These are phyloP conservation scores for sheep (Ovis aries) DNA, from an alignment of 2,113 vertebrate genomes.

Conservation along the genomic window ARS-UI_Ramb_v3.0 NC_056057.1:86096501-86097000, in stretches of 20 bases:
- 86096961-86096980: background rate
- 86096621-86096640: background rate
- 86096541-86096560: background rate
- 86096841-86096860: background rate
- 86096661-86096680: background rate
- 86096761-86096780: background rate
- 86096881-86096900: background rate
- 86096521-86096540: background rate
- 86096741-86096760: background rate
- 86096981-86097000: background rate
- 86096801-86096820: background rate
- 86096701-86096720: background rate
- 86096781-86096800: background rate
- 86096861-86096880: background rate
- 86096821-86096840: background rate
- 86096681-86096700: background rate
- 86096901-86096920: background rate
- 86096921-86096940: background rate
- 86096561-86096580: background rate
- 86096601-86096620: background rate
- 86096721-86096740: background rate
- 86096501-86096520: background rate
- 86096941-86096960: background rate
- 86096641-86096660: background rate
- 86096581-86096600: background rate